Percentiles rank a stretch among this genome's conserved stretches.
Conservation (phyloP, 2,113 vertebrate genomes). For the Mesoclemmys tuberculata region DNA sequence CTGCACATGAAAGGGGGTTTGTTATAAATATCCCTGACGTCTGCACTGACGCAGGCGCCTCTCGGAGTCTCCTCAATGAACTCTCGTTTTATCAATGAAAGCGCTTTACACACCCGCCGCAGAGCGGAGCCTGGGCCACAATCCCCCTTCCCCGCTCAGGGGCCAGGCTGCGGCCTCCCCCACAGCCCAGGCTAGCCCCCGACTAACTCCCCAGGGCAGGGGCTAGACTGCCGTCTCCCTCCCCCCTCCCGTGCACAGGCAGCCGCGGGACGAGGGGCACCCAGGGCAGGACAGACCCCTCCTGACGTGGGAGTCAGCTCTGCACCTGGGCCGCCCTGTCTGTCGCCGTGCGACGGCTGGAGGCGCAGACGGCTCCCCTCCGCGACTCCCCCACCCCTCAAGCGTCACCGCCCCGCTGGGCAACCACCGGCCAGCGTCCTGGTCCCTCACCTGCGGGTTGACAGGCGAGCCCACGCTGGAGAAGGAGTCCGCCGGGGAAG, state of each 20-base stretch:
- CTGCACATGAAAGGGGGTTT: constrained; percentile 83
- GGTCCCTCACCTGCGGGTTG: constrained; percentile 86
- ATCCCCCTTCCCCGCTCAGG: neutral
- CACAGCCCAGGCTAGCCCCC: neutral
- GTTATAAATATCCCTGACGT: constrained; percentile 97
- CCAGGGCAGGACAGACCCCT: neutral
- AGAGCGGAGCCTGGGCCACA: constrained; percentile 2
- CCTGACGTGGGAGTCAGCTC: neutral
- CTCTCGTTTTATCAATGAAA: constrained; percentile 96
- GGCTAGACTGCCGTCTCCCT: neutral
- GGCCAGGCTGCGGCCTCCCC: neutral
- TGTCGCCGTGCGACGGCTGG: neutral
- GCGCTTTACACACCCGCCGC: constrained; percentile 88
- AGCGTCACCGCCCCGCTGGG: neutral
- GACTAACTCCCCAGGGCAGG: neutral
- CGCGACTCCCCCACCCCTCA: neutral
- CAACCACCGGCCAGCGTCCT: neutral
- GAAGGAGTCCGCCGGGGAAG: constrained; percentile 90
- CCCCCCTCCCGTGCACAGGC: neutral
- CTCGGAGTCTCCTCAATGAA: constrained; percentile 99
- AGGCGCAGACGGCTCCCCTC: neutral
- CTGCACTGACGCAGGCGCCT: constrained; percentile 93
- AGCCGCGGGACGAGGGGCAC: neutral
- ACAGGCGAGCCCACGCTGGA: constrained; percentile 91
- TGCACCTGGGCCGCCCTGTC: neutral